Percentiles rank a stretch among this genome's conserved stretches.
These are phyloP conservation scores for Hylia prasina DNA, from an alignment of 2,113 vertebrate genomes.

Conservation along the genomic window DNA sequence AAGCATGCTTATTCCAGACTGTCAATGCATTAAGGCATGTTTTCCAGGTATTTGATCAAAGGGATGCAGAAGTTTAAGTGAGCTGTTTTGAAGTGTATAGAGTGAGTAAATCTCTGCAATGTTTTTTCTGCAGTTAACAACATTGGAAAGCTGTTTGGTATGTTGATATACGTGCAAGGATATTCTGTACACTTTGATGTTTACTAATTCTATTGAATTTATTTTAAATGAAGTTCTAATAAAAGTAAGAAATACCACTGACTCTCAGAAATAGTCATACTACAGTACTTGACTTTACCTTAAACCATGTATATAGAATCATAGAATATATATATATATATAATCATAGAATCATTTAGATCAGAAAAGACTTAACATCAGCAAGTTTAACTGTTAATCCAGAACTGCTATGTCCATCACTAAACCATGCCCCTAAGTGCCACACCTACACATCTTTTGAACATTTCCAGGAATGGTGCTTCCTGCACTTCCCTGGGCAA, in stretches of 20 bases:
- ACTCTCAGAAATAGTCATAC: neutral
- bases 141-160: neutral
- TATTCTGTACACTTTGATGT: constrained; percentile 54
- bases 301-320: neutral
- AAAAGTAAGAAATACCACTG: neutral
- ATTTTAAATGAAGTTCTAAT: constrained; percentile 48
- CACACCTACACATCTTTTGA: neutral
- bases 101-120: constrained; percentile 23
- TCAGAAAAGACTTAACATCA: neutral
- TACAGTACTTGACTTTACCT: neutral
- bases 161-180: constrained; percentile 37
- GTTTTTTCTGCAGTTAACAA: constrained; percentile 26
- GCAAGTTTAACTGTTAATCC: neutral
- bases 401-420: neutral
- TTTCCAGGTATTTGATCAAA: constrained; percentile 67
- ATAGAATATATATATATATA: neutral
- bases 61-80: constrained; percentile 18
- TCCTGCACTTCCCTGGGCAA: neutral
- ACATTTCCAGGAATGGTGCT: neutral
- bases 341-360: neutral
- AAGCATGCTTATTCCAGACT: constrained; percentile 40
- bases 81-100: constrained; percentile 45
- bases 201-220: constrained; percentile 19
- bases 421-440: neutral
- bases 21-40: constrained; percentile 31